These are phyloP conservation scores for Cancer borealis DNA, from an alignment of 2,888 invertebrate genomes.

Conservation along the genomic window DNA sequence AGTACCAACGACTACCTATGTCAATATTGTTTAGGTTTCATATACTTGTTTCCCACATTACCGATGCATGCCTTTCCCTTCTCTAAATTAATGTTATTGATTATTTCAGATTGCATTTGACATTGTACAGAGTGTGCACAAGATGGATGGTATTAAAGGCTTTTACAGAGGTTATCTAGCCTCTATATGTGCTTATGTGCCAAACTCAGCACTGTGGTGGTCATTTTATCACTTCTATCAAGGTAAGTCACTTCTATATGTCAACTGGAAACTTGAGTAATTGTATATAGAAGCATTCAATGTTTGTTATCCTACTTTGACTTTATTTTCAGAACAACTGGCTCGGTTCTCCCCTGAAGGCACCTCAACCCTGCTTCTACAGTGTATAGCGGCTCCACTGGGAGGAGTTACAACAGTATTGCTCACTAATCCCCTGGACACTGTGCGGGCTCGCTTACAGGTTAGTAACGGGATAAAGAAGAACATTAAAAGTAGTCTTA, in stretches of 20 bases:
- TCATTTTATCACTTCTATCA: constrained; percentile 95
- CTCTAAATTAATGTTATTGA: not conserved
- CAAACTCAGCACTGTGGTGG: constrained; percentile 99
- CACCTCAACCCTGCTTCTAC: constrained; percentile 89
- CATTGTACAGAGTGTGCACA: constrained; percentile 89
- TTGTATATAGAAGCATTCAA: not conserved
- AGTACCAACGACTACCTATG: not conserved
- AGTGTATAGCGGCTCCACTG: constrained; percentile 93
- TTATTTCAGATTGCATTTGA: constrained; percentile 84
- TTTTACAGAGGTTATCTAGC: constrained; percentile 97
- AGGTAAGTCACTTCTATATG: constrained; percentile 83
- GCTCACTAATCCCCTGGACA: constrained; percentile 97
- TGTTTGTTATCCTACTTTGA: not conserved
- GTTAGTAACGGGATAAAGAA: constrained; percentile 80
- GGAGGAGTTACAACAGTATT: constrained; percentile 96
- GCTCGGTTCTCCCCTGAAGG: constrained; percentile 86
- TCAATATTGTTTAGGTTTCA: not conserved
- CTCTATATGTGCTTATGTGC: constrained; percentile 95
- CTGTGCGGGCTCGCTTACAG: constrained; percentile 94
- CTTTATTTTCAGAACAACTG: constrained; percentile 85
- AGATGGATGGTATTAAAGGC: constrained; percentile 89
- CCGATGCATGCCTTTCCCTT: not conserved
- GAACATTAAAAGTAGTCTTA: not conserved
- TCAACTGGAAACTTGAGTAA: not conserved
- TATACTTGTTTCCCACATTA: not conserved